Evolutionary conservation across 2,797 vertebrate genomes (phyloP).

Genomic region (Numenius phaeopus): DNA sequence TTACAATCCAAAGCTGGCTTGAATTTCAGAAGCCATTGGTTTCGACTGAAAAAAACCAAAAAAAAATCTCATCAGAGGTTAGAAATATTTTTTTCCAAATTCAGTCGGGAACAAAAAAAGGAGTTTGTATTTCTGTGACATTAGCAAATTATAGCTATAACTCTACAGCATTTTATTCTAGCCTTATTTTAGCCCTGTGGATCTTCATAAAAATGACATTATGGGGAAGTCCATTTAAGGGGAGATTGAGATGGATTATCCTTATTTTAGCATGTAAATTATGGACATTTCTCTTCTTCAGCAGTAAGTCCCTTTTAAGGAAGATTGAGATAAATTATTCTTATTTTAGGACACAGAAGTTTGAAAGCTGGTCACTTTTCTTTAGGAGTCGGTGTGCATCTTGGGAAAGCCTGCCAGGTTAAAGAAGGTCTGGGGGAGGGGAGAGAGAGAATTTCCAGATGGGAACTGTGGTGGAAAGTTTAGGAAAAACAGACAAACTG

Average conservation of each 20-base stretch:
- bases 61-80: neutral
- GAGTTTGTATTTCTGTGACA: neutral
- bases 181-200: neutral
- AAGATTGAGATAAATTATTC: constrained; percentile 47
- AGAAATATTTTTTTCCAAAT: neutral
- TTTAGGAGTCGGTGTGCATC: neutral
- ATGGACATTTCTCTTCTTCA: constrained; percentile 54
- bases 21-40: neutral
- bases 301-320: constrained; percentile 39
- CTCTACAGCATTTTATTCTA: constrained; percentile 1
- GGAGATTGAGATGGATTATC: constrained; percentile 46
- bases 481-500: constrained; percentile 39
- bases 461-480: constrained; percentile 7
- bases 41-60: neutral
- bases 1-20: neutral
- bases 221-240: constrained; percentile 19
- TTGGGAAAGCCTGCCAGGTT: constrained; percentile 25
- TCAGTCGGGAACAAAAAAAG: neutral
- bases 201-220: constrained; percentile 38
- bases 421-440: neutral
- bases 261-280: constrained; percentile 63
- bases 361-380: constrained; percentile 7
- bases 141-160: constrained; percentile 2
- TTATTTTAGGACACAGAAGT: neutral
- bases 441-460: constrained; percentile 21